These are phyloP conservation scores for Zaprionus bogoriensis DNA, from an alignment of 2,888 invertebrate species.

Conservation along the genomic window DNA sequence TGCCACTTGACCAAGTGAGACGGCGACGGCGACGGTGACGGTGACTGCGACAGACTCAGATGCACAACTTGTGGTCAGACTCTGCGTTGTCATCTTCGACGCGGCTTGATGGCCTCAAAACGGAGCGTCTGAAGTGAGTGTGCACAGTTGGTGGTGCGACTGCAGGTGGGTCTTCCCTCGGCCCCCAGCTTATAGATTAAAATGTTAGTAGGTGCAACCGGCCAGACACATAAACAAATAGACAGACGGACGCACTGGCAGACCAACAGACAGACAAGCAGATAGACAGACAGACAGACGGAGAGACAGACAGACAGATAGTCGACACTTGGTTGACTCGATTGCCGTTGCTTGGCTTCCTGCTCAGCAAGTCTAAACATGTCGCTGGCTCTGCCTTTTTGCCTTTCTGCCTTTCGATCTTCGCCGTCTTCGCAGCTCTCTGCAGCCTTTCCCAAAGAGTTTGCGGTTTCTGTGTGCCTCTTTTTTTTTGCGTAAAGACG, in stretches of 20 bases:
- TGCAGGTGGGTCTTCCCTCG: not conserved
- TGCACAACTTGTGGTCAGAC: conserved; percentile 25
- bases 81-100: conserved; percentile 37
- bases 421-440: not conserved
- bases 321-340: conserved; percentile 44
- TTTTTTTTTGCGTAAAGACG: conserved; percentile 59
- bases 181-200: conserved; percentile 26
- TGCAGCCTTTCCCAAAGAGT: conserved; percentile 55
- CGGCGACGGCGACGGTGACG: conserved; percentile 21
- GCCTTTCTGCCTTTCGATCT: not conserved
- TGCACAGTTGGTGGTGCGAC: conserved; percentile 10
- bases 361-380: conserved; percentile 72
- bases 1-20: conserved; percentile 70
- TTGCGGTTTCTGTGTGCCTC: conserved; percentile 48
- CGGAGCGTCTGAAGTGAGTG: conserved; percentile 24
- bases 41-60: conserved; percentile 7
- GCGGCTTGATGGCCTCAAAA: conserved; percentile 59
- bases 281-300: conserved; percentile 10
- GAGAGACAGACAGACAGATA: conserved; percentile 2
- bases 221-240: conserved; percentile 23
- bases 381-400: conserved; percentile 47
- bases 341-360: conserved; percentile 63
- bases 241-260: not conserved
- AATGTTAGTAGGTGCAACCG: conserved; percentile 51
- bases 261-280: not conserved